These are phyloP conservation scores for Tricholauxania praeusta DNA, from an alignment of 2,888 invertebrate genomes.

Conservation along the genomic window DNA sequence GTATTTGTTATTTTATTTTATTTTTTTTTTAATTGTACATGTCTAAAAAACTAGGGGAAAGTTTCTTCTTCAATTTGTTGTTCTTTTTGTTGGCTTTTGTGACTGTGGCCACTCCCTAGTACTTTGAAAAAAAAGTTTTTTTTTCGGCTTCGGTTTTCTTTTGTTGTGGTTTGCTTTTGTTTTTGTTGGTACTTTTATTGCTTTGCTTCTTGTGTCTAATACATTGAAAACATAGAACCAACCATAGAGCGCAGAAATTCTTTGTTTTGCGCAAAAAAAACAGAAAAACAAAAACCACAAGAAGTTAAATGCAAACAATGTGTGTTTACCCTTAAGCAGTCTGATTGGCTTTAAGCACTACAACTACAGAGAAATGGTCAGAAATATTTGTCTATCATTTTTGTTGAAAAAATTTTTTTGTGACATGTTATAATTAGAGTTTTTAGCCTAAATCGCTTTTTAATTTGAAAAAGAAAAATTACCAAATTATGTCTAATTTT, in stretches of 20 bases:
- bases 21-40: neutral
- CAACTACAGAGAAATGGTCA: no score
- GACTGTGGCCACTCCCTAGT: constrained; percentile 54
- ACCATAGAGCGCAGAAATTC: constrained; percentile 37
- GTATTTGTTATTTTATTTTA: constrained; percentile 6
- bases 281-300: neutral
- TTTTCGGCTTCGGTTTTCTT: constrained; percentile 23
- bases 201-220: constrained; percentile 7
- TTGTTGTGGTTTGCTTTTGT: constrained; percentile 30
- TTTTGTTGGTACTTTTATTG: constrained; percentile 17
- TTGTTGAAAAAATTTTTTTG: neutral
- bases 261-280: neutral
- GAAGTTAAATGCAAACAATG: neutral
- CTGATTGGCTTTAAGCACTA: neutral
- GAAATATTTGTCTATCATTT: neutral
- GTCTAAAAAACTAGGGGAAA: no score
- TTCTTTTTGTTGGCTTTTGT: constrained; percentile 5
- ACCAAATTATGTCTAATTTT: no score
- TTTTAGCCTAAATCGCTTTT: no score
- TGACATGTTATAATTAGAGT: no score
- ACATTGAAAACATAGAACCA: constrained; percentile 30
- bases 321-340: constrained; percentile 2
- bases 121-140: constrained; percentile 47
- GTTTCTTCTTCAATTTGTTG: neutral
- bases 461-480: no score